A percentile compares a stretch with the other conserved stretches of the same genome.
Conservation (phyloP, 2,113 vertebrate species). For the Noturus placidus region DNA sequence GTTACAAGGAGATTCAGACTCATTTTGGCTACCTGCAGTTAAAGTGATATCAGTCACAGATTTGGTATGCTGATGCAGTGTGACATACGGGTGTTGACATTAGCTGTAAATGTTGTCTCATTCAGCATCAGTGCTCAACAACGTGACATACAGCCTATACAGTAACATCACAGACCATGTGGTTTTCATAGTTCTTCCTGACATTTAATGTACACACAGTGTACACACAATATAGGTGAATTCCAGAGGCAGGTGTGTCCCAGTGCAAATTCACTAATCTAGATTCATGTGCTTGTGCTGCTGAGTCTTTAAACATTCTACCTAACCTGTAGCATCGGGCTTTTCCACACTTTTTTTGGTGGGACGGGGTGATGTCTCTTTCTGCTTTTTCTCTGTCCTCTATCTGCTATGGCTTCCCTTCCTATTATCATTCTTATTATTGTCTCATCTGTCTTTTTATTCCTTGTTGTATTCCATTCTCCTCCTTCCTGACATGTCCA, state of each 20-base stretch:
- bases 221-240: slow-evolving; percentile 8
- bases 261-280: neutral
- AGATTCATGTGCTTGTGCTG: slow-evolving; percentile 29
- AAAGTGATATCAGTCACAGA: slow-evolving; percentile 27
- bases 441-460: neutral
- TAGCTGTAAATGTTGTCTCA: neutral
- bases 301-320: slow-evolving; percentile 1
- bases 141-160: slow-evolving; percentile 2
- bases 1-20: slow-evolving; percentile 15
- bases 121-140: neutral
- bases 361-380: neutral
- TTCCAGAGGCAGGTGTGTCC: neutral
- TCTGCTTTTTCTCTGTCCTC: neutral
- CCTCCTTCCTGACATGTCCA: slow-evolving; percentile 8
- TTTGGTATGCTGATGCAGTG: slow-evolving; percentile 20
- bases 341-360: neutral
- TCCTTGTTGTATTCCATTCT: neutral
- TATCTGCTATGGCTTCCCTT: slow-evolving; percentile 36
- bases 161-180: slow-evolving; percentile 4
- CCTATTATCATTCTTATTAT: slow-evolving; percentile 19
- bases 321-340: neutral
- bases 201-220: slow-evolving; percentile 25
- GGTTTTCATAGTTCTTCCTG: neutral
- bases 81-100: neutral
- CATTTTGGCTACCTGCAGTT: slow-evolving; percentile 16